These are phyloP conservation scores for Drosophila paracracens DNA, from an alignment of 2,888 invertebrate species.

Conservation along the genomic window DNA sequence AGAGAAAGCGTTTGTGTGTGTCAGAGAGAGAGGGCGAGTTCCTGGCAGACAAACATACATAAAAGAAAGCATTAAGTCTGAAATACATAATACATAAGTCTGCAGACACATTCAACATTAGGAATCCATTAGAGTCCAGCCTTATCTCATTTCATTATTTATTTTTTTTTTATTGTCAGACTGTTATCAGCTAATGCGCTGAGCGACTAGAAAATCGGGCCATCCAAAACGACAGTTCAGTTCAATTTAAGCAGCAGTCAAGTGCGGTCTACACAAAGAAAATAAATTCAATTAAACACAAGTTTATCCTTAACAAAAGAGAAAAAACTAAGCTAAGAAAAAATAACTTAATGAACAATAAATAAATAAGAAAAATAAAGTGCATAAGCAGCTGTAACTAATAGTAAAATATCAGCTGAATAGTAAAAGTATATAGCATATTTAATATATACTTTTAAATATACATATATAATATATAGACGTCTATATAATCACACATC, in stretches of 20 bases:
- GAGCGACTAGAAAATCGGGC: constrained; percentile 23
- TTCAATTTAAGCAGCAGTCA: constrained; percentile 32
- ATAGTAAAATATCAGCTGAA: not conserved
- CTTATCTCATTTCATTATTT: constrained; percentile 31
- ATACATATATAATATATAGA: constrained; percentile 15
- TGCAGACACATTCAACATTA: constrained; percentile 19
- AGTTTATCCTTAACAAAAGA: not conserved
- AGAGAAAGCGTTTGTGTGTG: not conserved
- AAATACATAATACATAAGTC: not conserved
- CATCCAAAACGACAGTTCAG: constrained; percentile 23
- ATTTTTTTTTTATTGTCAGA: not conserved
- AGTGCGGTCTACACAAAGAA: constrained; percentile 15
- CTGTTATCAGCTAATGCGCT: constrained; percentile 33
- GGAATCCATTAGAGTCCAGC: constrained; percentile 5
- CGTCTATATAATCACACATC: constrained; percentile 18
- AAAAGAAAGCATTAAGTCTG: not conserved
- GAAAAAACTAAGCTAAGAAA: not conserved
- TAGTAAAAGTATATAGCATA: not conserved
- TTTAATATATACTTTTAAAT: not conserved
- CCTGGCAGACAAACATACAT: constrained; percentile 6
- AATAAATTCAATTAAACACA: not conserved
- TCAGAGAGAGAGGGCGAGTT: not conserved
- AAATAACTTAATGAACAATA: not conserved
- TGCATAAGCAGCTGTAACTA: not conserved
- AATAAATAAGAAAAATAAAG: not conserved